Evolutionary conservation across 2,797 vertebrate species (phyloP).

Genomic region (Lophotriccus pileatus): DNA sequence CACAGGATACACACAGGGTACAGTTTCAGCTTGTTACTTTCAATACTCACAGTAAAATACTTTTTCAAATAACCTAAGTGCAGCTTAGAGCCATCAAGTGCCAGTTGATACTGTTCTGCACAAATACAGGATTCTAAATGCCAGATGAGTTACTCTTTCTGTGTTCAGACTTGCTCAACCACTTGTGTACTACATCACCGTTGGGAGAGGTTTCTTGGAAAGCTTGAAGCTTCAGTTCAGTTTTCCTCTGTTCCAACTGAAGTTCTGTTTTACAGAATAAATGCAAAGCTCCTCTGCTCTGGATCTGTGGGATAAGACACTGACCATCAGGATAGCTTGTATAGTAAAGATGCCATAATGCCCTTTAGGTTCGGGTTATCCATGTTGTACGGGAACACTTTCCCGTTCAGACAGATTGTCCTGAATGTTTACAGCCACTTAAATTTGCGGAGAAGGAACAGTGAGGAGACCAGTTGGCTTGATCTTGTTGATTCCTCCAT

Average conservation of each 20-base stretch:
- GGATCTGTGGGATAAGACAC: neutral
- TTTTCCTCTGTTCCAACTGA: neutral
- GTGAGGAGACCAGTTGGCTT: slow-evolving; percentile 94
- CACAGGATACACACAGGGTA: neutral
- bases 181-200: neutral
- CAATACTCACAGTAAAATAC: slow-evolving; percentile 25
- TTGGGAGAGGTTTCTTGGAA: slow-evolving; percentile 21
- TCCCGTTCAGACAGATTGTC: neutral
- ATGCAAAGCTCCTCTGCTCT: neutral
- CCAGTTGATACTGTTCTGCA: neutral
- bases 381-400: neutral
- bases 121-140: neutral
- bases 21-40: neutral
- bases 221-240: slow-evolving; percentile 1
- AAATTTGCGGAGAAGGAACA: slow-evolving; percentile 94
- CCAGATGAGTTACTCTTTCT: neutral
- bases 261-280: neutral
- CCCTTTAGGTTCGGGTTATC: neutral
- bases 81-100: neutral
- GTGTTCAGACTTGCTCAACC: neutral
- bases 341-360: neutral
- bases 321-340: neutral
- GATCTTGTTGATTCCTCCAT: slow-evolving; percentile 97
- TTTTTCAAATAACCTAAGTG: neutral
- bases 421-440: slow-evolving; percentile 43